These are phyloP conservation scores for Anser brachyrhynchus DNA, from an alignment of 2,113 vertebrate species.

Conservation along the genomic window DNA sequence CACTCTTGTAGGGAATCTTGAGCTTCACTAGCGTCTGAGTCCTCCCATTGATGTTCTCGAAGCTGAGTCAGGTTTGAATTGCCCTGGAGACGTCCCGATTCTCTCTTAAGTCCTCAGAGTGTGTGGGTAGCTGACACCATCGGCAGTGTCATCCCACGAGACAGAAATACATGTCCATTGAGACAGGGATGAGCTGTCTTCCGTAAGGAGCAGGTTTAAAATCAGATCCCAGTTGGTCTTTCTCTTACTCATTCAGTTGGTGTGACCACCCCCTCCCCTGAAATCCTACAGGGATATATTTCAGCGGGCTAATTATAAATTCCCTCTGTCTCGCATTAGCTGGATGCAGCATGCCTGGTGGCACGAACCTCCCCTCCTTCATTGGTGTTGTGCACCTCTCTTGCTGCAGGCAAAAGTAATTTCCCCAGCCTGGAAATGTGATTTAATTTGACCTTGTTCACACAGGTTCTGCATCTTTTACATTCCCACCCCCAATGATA, in stretches of 20 bases:
- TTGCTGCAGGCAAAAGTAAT: constrained; percentile 77
- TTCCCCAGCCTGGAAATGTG: constrained; percentile 73
- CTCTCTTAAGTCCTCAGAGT: not conserved
- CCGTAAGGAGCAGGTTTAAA: constrained; percentile 14
- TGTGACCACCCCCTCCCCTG: not conserved
- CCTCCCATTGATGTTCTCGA: not conserved
- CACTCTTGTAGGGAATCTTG: not conserved
- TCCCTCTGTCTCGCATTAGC: constrained; percentile 53
- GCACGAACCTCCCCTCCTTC: constrained; percentile 49
- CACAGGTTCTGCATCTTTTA: constrained; percentile 69
- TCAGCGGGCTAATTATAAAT: constrained; percentile 70
- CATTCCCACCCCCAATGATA: constrained; percentile 61
- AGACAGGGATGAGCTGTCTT: constrained; percentile 17
- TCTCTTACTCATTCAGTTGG: not conserved
- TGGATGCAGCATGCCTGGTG: constrained; percentile 59
- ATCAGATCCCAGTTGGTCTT: constrained; percentile 30
- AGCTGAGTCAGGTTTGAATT: not conserved
- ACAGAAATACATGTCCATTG: not conserved
- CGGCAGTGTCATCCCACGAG: constrained; percentile 22
- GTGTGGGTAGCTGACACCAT: not conserved
- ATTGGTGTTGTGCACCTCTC: constrained; percentile 56
- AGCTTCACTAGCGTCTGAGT: not conserved
- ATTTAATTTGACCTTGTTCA: constrained; percentile 77
- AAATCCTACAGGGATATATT: constrained; percentile 51
- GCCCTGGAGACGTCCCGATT: not conserved